These are phyloP conservation scores for Digitonthophagus gazella DNA, from an alignment of 2,888 invertebrate genomes.

Conservation along the genomic window DNA sequence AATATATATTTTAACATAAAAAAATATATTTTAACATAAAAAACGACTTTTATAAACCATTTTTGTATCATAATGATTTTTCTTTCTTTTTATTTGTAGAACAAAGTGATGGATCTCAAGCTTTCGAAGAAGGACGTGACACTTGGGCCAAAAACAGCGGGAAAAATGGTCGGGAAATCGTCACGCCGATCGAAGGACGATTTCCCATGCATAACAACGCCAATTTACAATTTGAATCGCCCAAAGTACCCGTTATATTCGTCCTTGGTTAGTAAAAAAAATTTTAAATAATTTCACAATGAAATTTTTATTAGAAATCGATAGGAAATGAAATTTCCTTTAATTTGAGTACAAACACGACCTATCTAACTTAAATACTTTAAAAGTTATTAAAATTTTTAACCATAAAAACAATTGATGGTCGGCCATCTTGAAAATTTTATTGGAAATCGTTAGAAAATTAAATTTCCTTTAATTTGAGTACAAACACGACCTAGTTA, in stretches of 20 bases:
- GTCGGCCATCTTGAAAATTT: too few relatives aligned
- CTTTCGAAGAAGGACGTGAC: slow-evolving; percentile 53
- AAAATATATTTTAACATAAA: neutral
- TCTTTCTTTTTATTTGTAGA: slow-evolving; percentile 53
- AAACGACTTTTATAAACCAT: too few relatives aligned
- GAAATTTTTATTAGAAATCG: too few relatives aligned
- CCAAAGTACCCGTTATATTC: slow-evolving; percentile 85
- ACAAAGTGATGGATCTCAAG: slow-evolving; percentile 74
- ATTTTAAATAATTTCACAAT: neutral
- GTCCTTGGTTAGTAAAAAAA: slow-evolving; percentile 65
- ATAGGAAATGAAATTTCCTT: too few relatives aligned
- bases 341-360: too few relatives aligned
- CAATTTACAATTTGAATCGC: slow-evolving; percentile 80
- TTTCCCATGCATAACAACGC: slow-evolving; percentile 79
- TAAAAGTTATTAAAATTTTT: too few relatives aligned
- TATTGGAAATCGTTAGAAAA: too few relatives aligned
- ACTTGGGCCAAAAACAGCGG: slow-evolving; percentile 57
- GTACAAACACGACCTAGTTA: too few relatives aligned
- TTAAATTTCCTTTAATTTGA: too few relatives aligned
- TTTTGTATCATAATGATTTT: slow-evolving; percentile 7
- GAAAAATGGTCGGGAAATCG: slow-evolving; percentile 50
- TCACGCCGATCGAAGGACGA: slow-evolving; percentile 67
- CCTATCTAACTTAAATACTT: too few relatives aligned
- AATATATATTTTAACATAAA: neutral
- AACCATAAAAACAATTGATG: too few relatives aligned